These are phyloP conservation scores for Tricholauxania praeusta DNA, from an alignment of 2,888 invertebrate species.

Conservation along the genomic window DNA sequence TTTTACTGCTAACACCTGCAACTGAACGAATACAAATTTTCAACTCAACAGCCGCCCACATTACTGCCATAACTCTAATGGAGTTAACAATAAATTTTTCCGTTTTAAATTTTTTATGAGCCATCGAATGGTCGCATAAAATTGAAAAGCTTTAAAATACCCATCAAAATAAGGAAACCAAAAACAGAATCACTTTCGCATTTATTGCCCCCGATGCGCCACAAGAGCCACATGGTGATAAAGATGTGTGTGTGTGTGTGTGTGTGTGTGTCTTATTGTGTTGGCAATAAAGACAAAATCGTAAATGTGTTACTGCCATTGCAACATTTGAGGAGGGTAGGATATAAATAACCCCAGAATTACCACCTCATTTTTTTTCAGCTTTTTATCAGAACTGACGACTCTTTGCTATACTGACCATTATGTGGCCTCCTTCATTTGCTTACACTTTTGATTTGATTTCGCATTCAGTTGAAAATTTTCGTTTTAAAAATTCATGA, in stretches of 20 bases:
- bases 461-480: slow-evolving; percentile 64
- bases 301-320: not conserved
- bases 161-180: slow-evolving; percentile 2
- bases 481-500: slow-evolving; percentile 39
- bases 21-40: not conserved
- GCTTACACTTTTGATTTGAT: slow-evolving; percentile 55
- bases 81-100: slow-evolving; percentile 58
- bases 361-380: not conserved
- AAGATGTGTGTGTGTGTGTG: not conserved
- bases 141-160: slow-evolving; percentile 52
- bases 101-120: slow-evolving; percentile 54
- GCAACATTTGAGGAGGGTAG: slow-evolving; percentile 3
- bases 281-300: slow-evolving; percentile 17
- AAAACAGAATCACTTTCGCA: slow-evolving; percentile 5
- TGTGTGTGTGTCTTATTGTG: not conserved
- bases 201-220: slow-evolving; percentile 17
- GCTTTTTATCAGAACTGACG: slow-evolving; percentile 25
- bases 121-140: slow-evolving; percentile 50
- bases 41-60: slow-evolving; percentile 25
- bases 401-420: slow-evolving; percentile 29
- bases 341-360: slow-evolving; percentile 5
- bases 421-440: slow-evolving; percentile 7
- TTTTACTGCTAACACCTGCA: no score
- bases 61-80: slow-evolving; percentile 58
- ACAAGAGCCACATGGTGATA: slow-evolving; percentile 9